Conservation (phyloP, 2,113 vertebrate species). For the Cephalophus harveyi region DNA sequence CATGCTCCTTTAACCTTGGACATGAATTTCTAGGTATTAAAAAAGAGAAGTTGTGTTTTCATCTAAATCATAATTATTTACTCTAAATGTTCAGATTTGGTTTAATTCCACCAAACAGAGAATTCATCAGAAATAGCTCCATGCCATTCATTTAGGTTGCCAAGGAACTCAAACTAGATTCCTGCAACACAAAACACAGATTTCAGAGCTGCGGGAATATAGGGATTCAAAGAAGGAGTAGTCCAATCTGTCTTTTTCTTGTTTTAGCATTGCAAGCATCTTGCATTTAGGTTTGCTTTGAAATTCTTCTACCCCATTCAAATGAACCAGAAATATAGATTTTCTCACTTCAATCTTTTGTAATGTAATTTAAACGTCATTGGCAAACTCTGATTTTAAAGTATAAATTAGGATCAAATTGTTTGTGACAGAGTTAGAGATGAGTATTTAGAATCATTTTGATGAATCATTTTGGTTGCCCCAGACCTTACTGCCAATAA, state of each 20-base stretch:
- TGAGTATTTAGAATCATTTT: not conserved
- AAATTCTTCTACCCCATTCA: not conserved
- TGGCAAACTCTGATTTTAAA: not conserved
- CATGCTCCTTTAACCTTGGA: not conserved
- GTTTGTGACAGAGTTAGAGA: not conserved
- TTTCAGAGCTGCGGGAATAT: not conserved
- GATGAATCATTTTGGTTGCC: not conserved
- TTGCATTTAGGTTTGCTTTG: not conserved
- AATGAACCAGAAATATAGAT: not conserved
- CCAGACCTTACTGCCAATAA: not conserved
- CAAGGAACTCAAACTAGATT: not conserved
- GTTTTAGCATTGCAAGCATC: not conserved
- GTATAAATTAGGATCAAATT: not conserved
- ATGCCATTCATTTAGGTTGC: not conserved
- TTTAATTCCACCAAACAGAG: not conserved
- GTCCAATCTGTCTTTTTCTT: not conserved
- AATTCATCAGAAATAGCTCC: not conserved
- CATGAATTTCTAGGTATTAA: not conserved
- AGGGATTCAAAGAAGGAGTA: not conserved
- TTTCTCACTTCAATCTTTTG: not conserved
- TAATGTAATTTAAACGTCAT: not conserved
- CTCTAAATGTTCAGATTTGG: not conserved
- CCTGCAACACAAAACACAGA: not conserved
- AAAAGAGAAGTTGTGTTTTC: not conserved
- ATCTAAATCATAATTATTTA: not conserved